phyloP scores from a whole-genome alignment of 2,888 invertebrate species.

The Magallana nippona region DNA sequence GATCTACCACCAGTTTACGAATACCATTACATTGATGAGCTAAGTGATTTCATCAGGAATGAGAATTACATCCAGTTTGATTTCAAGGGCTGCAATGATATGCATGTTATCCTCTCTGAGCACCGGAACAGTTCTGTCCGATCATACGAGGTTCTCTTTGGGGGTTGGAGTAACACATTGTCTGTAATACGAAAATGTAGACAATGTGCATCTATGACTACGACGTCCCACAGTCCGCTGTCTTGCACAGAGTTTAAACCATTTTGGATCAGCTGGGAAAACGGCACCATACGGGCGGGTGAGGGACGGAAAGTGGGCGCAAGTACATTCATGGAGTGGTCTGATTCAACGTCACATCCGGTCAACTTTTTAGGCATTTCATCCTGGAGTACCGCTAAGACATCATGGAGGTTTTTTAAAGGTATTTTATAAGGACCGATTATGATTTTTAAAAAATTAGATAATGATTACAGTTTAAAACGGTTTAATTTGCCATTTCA shows the following conservation, averaged over 20 bases:
- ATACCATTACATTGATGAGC: conserved; percentile 56
- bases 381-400: conserved; percentile 59
- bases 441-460: background rate
- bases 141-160: conserved; percentile 92
- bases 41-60: conserved; percentile 35
- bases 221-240: conserved; percentile 48
- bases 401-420: conserved; percentile 59
- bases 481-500: too few relatives aligned
- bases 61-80: conserved; percentile 82
- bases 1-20: conserved; percentile 40
- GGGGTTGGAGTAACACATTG: conserved; percentile 92
- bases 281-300: conserved; percentile 57
- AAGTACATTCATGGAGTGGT: conserved; percentile 62
- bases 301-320: conserved; percentile 54
- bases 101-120: conserved; percentile 89
- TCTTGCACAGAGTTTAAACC: conserved; percentile 51
- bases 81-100: conserved; percentile 90
- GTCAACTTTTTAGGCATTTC: conserved; percentile 62
- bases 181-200: conserved; percentile 78
- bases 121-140: conserved; percentile 84
- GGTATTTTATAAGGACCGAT: background rate
- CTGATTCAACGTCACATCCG: conserved; percentile 61
- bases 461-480: too few relatives aligned
- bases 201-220: conserved; percentile 54
- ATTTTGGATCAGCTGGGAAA: conserved; percentile 67